Evolutionary conservation across 2,113 vertebrate genomes (phyloP), one percentile per base, ranked within the genome.

Genomic region (Mus musculus): DNA sequence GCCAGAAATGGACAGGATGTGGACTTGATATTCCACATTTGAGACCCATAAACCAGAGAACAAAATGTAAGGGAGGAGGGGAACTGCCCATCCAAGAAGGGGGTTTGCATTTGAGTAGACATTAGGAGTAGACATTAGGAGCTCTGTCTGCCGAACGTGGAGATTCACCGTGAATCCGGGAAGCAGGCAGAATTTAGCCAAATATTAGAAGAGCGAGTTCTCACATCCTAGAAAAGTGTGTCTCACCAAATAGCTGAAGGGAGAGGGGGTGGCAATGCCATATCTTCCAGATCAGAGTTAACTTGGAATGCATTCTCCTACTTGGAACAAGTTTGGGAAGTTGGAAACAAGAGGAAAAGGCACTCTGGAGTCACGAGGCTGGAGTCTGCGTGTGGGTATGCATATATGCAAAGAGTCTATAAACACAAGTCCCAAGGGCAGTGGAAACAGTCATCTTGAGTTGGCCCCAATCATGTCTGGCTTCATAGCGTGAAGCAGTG

Each of bases 31-130:
- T 42, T 39, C 82, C 80, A n/a, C 80, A 63, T 59, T 24, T 7
- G 80, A 90, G 85, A 89, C 75, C 80, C 33, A n/a, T 89, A 61
- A 59, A 86, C 46, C 19, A 72, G 69, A 84, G 90, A 84, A 84
- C 75, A 65, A 42, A 69, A 39, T 54, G 90, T 78, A 4, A 93
- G 67, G 26, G 10, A 84, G 72, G 80, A 56, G 30, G 4, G 3
- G 19, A 11, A 11, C 1, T 0, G 0, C 0, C 7, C 0, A 4
- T 90, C 9, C 33, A 26, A 9, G 16, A 39, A 26, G 89, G 49
- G 65, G 65, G 63, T 0, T 8, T 1, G 42, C 46, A 33, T 19
- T 33, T 19, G 72, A 33, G 95, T n/a, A n/a, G n/a, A n/a, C n/a
- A n/a, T n/a, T n/a, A n/a, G n/a, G 39, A 65, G 20, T 49, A n/a